Base-by-base conservation (phyloP, 2,113 vertebrate genomes). In the Brienomyrus brachyistius region DNA sequence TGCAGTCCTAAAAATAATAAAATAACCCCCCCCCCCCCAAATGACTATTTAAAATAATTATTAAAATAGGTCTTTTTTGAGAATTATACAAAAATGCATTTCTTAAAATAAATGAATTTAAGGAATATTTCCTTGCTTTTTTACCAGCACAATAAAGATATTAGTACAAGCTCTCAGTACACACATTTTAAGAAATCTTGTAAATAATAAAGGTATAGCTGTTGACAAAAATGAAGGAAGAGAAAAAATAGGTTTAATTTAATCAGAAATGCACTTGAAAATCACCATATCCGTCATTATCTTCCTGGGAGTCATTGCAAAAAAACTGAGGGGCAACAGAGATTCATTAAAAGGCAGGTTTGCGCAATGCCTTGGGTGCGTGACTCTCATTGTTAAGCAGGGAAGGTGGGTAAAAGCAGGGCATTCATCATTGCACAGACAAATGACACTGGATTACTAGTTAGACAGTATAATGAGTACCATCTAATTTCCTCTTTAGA, bases 401-500 rank as follows among this genome's bases (percentile, higher is more conserved):
- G 90, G 93, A 93, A 94, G 90, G 91, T 87, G 92, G 92, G 93
- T 88, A 91, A 93, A 95, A 93, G 92, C 89, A 91, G 94, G 93
- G 92, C 94, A 95, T 96, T 96, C 93, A 94, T 96, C 95, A 95
- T 89, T 86, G 92, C 89, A 92, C 91, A 94, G 95, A 96, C 92
- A 96, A 96, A 96, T 94, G 94, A 94, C 92, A 94, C 66, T 62
- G 92, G 91, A 92, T 92, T 94, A 92, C 94, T 95, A 93, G 94
- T 96, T 94, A 95, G 94, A 95, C 94, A 94, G 94, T 93, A 91
- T 95, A 96, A 95, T 95, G 96, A 96, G 95, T 92, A 93, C 92
- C 93, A 95, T 96, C 94, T 96, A 95, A 96, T 96, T 96, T 96
- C 96, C 94, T 96, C 94, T 95, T 96, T 95, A 87, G 31, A 97